phyloP scores from a whole-genome alignment of 2,113 vertebrate genomes.

The Gambusia holbrooki region DNA sequence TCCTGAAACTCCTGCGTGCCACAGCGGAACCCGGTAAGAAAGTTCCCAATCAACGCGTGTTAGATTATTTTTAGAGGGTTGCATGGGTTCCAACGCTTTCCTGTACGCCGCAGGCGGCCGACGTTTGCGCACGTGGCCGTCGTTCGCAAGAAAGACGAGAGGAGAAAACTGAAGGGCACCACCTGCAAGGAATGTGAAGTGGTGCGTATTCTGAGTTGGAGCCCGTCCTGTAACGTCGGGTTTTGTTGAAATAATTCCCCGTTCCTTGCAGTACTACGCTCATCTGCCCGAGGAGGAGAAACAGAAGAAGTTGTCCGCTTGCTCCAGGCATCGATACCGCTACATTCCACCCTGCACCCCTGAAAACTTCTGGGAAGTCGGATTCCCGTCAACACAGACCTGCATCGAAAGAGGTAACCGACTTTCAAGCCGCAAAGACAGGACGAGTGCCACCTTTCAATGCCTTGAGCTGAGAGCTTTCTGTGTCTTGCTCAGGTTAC shows the following conservation, averaged over 20 bases:
- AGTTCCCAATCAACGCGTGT: not conserved
- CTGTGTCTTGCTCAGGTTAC: conserved; percentile 77
- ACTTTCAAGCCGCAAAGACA: too few relatives aligned
- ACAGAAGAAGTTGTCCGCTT: conserved; percentile 88
- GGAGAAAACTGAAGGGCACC: conserved; percentile 90
- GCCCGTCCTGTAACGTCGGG: fast-evolving
- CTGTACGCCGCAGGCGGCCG: conserved; percentile 62
- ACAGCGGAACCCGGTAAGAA: conserved; percentile 42
- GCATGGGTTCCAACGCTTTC: not conserved
- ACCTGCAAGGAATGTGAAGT: conserved; percentile 97
- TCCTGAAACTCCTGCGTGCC: conserved; percentile 15
- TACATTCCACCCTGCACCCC: conserved; percentile 92
- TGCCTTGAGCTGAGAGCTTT: not conserved
- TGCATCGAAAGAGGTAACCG: conserved; percentile 91
- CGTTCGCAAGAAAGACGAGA: conserved; percentile 95
- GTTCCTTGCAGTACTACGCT: conserved; percentile 87
- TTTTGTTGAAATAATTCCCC: not conserved
- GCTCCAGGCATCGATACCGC: conserved; percentile 92
- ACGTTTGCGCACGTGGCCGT: conserved; percentile 90
- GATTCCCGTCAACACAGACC: conserved; percentile 96
- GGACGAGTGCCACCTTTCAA: too few relatives aligned
- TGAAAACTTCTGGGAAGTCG: conserved; percentile 98
- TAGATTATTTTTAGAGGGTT: not conserved
- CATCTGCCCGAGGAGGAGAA: conserved; percentile 90
- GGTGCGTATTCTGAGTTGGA: conserved; percentile 77